A percentile compares a stretch with the other conserved stretches of the same genome.
Conservation (phyloP, 2,797 vertebrate genomes). For the Hoplostethus atlanticus region DNA sequence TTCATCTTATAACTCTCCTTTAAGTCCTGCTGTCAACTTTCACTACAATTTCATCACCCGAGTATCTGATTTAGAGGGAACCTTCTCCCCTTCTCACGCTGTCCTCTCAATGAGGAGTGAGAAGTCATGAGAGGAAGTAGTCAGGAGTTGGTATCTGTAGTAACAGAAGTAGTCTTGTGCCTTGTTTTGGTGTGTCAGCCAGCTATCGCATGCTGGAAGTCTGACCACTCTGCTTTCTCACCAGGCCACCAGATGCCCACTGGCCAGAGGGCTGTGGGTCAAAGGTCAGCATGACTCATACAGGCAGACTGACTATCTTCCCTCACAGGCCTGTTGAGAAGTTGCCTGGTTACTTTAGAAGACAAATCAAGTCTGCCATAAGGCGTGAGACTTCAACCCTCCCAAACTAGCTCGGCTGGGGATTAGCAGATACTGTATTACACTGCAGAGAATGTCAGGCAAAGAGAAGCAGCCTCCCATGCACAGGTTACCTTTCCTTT, state of each 20-base stretch:
- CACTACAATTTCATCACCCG: conserved; percentile 8
- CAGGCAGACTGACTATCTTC: conserved; percentile 18
- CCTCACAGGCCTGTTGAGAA: conserved; percentile 16
- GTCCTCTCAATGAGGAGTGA: conserved; percentile 19
- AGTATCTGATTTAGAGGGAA: neutral
- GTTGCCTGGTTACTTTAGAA: conserved; percentile 46
- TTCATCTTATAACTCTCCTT: conserved; percentile 18
- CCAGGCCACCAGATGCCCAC: conserved; percentile 41
- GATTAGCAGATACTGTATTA: neutral
- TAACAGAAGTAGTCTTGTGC: conserved; percentile 11
- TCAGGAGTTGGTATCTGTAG: conserved; percentile 32
- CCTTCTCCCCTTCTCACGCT: conserved; percentile 8
- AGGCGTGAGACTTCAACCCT: conserved; percentile 1
- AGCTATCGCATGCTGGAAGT: conserved; percentile 5
- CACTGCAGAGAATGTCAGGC: neutral
- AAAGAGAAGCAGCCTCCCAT: neutral
- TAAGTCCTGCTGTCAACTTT: conserved; percentile 32
- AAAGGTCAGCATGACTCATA: conserved; percentile 69
- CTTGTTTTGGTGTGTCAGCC: conserved; percentile 13
- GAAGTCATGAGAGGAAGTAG: conserved; percentile 31
- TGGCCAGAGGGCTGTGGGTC: conserved; percentile 49
- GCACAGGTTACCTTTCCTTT: too few relatives aligned
- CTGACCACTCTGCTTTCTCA: conserved; percentile 18
- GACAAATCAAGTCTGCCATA: conserved; percentile 28
- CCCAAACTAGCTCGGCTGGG: neutral